Evolutionary conservation across 2,888 invertebrate genomes (phyloP).

Genomic region (Zelleria hepariella): DNA sequence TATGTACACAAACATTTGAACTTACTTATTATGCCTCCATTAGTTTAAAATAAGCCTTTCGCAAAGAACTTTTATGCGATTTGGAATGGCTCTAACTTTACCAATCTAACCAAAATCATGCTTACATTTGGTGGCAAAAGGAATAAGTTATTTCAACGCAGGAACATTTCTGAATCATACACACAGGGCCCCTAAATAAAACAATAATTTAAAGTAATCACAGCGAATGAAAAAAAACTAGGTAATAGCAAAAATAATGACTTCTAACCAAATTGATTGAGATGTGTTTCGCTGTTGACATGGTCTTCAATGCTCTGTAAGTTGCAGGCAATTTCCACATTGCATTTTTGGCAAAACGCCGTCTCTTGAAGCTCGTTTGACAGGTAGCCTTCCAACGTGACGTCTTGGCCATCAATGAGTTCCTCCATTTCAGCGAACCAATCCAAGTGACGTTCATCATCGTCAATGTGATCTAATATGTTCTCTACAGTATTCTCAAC

Average conservation of each 20-base stretch:
- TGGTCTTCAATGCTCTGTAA: constrained; percentile 31
- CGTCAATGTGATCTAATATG: constrained; percentile 37
- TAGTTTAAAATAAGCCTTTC: too few relatives aligned
- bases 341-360: constrained; percentile 42
- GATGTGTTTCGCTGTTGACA: constrained; percentile 35
- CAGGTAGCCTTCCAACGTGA: constrained; percentile 32
- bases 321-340: constrained; percentile 32
- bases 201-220: neutral
- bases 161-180: neutral
- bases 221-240: constrained; percentile 8
- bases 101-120: too few relatives aligned
- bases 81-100: too few relatives aligned
- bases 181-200: neutral
- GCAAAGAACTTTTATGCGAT: too few relatives aligned
- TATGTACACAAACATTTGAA: too few relatives aligned
- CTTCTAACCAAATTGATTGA: constrained; percentile 27
- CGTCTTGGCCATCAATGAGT: constrained; percentile 33
- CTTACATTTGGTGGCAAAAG: too few relatives aligned
- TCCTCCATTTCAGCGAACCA: constrained; percentile 47
- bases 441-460: constrained; percentile 33
- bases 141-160: neutral
- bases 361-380: constrained; percentile 33
- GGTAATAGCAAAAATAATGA: constrained; percentile 13
- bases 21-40: too few relatives aligned
- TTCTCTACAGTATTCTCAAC: constrained; percentile 30